A percentile compares a stretch with the other conserved stretches of the same genome.
Evolutionary conservation across 1,140 invertebrate genomes (phyloP).

Genomic region (Rhopalosiphum padi): DNA sequence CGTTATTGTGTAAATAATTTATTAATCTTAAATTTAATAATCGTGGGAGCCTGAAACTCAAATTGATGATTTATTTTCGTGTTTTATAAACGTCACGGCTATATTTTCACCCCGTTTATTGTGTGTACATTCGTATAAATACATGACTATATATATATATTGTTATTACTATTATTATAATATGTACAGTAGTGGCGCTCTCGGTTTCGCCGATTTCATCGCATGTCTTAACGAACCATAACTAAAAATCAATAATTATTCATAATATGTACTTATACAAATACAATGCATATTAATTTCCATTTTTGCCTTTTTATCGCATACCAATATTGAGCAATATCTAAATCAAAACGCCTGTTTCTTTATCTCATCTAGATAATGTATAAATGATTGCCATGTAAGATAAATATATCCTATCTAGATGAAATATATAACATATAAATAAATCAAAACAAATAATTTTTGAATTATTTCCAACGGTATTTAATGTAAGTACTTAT

Average conservation of each 20-base stretch:
- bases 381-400: neutral
- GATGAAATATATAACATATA: neutral
- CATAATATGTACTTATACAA: neutral
- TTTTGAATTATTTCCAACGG: neutral
- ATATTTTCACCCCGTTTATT: neutral
- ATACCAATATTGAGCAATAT: neutral
- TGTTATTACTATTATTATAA: neutral
- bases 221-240: neutral
- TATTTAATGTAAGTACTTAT: neutral
- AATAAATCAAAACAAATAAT: neutral
- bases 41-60: neutral
- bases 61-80: neutral
- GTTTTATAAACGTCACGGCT: neutral
- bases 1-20: neutral
- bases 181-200: neutral
- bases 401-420: neutral
- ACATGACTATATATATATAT: neutral
- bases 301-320: neutral
- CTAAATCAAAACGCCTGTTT: too few species aligned
- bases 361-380: neutral
- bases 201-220: neutral
- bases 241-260: neutral
- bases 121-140: neutral
- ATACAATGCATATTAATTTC: neutral
- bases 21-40: neutral